Conservation (phyloP, 2,797 vertebrate species). For the Champsocephalus gunnari region DNA sequence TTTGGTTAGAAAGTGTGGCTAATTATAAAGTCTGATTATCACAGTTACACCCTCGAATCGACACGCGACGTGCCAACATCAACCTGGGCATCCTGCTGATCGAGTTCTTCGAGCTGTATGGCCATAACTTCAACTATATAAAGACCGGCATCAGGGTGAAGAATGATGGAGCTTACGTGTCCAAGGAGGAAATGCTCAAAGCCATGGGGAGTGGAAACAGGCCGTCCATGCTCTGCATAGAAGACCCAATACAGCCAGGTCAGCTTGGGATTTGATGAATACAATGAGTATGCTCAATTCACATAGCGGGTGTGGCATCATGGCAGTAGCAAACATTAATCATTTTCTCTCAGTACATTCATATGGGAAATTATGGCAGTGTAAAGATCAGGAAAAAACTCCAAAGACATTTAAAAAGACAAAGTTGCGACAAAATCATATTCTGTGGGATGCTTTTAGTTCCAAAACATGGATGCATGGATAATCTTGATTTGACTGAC, state of each 20-base stretch:
- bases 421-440: not conserved
- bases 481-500: not conserved
- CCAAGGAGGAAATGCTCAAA: conserved; percentile 96
- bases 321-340: not conserved
- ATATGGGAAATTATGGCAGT: not conserved
- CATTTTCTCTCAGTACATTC: not conserved
- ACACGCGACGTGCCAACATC: conserved; percentile 91
- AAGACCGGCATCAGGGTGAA: conserved; percentile 96
- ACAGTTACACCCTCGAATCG: conserved; percentile 95
- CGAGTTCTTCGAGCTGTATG: conserved; percentile 98
- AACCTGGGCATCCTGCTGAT: conserved; percentile 98
- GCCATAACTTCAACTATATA: conserved; percentile 97
- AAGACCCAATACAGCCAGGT: conserved; percentile 97
- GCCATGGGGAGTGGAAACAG: conserved; percentile 93
- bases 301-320: not conserved
- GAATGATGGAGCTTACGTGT: conserved; percentile 93
- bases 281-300: not conserved
- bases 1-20: not conserved
- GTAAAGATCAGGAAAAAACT: not conserved
- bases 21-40: conserved; percentile 4
- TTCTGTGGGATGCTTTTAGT: not conserved
- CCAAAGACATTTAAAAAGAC: not conserved
- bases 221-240: conserved; percentile 97
- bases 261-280: conserved; percentile 17
- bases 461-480: not conserved